Conservation (phyloP, 2,888 invertebrate genomes). For the Pollenia labialis region DNA sequence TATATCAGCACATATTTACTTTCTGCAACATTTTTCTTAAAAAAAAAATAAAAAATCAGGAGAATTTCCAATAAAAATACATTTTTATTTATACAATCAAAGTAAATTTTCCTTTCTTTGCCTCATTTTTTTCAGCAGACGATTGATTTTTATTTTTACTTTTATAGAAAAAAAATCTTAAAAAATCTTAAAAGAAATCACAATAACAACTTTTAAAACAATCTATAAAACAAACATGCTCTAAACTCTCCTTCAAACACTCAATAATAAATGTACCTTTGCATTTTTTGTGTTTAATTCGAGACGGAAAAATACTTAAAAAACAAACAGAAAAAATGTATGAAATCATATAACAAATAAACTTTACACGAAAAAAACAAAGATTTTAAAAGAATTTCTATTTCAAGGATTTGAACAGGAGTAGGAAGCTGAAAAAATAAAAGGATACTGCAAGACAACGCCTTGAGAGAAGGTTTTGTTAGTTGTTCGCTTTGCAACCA, state of each 20-base stretch:
- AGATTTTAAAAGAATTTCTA: slow-evolving; percentile 81
- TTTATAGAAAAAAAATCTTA: slow-evolving; percentile 25
- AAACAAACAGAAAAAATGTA: neutral
- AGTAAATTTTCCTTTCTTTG: neutral
- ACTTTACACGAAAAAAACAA: slow-evolving; percentile 64
- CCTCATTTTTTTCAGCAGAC: slow-evolving; percentile 1
- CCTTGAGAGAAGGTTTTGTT: slow-evolving; percentile 39
- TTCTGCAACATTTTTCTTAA: too few species aligned
- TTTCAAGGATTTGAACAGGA: neutral
- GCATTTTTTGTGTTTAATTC: slow-evolving; percentile 18
- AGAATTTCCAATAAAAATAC: too few species aligned
- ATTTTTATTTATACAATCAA: neutral
- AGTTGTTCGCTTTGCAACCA: slow-evolving; percentile 25
- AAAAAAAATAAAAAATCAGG: too few species aligned
- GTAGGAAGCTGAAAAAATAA: neutral
- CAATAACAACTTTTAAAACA: slow-evolving; percentile 59
- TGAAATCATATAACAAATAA: slow-evolving; percentile 62
- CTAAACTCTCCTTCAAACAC: slow-evolving; percentile 21
- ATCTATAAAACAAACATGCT: slow-evolving; percentile 70
- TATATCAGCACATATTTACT: too few species aligned
- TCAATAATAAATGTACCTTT: slow-evolving; percentile 50
- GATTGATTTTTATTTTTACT: slow-evolving; percentile 49
- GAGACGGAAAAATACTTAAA: slow-evolving; percentile 3
- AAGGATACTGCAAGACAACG: slow-evolving; percentile 35
- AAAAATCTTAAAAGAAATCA: slow-evolving; percentile 51